Base-by-base conservation (phyloP, 2,113 vertebrate genomes). In the Chlamydotis undulata region DNA sequence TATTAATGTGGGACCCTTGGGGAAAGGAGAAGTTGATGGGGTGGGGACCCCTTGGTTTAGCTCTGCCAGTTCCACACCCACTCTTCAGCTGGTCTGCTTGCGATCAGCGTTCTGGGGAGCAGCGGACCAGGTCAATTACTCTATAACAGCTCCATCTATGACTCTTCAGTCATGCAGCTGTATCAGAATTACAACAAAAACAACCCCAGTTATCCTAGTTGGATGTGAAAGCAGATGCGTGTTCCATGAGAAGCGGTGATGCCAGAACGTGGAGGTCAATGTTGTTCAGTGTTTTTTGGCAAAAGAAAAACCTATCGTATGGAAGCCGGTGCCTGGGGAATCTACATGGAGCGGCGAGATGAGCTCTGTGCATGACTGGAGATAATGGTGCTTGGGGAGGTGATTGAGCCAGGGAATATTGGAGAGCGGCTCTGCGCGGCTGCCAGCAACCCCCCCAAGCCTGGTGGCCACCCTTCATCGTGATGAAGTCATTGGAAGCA, bases 191-290 rank as follows among this genome's bases (percentile, higher is more conserved):
- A 52, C 81, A 77, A 19, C 55, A 61, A 93, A 74, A 96, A 96
- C 92, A 8, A 56, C 77, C 92, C 68, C 74, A 33, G 92, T 29
- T 23, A 59, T 93, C 93, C 96, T 87, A 83, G 80, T 52, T 97
- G 96, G 94, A 92, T 5, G 80, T 49, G 69, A 87, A 73, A 94
- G 90, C 89, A 18, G 94, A 63, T 25, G 74, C 63, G 69, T 60
- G 93, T 94, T 96, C 94, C 95, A 93, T 8, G 93, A 69, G 86
- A 92, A 67, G 92, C 83, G 87, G 70, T 43, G 67, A 39, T 91
- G 96, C 96, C 96, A 97, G 89, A 96, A 97, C 67, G 55, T 39
- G 90, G 86, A 96, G 96, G 95, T 95, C 96, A 29, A 49, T n/a
- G 96, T 89, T 61, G 33, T 13, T 95, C 93, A 71, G 87, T 28